Evolutionary conservation across 2,888 invertebrate genomes (phyloP).

Genomic region (Arrhopalites spinosus): DNA sequence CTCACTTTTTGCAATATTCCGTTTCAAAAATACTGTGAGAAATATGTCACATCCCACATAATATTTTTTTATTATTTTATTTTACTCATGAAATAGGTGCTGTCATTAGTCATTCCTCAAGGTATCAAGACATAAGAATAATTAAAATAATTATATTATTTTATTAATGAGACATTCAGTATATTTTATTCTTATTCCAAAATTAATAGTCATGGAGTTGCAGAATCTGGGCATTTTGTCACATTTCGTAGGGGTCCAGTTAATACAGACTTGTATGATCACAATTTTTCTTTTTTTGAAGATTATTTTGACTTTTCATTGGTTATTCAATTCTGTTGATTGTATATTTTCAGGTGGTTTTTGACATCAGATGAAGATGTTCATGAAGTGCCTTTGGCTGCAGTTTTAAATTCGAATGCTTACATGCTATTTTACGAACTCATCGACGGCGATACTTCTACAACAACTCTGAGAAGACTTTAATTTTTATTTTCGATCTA

Average conservation of each 20-base stretch:
- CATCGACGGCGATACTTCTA: too few species aligned
- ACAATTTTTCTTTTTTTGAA: background rate
- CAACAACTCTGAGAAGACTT: too few species aligned
- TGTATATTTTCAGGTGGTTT: conserved; percentile 32
- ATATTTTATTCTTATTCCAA: too few species aligned
- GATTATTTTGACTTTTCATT: background rate
- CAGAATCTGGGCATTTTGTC: conserved; percentile 36
- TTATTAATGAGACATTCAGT: too few species aligned
- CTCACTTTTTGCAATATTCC: background rate
- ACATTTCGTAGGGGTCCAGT: conserved; percentile 17
- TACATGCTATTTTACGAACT: conserved; percentile 35
- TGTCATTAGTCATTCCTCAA: conserved; percentile 21
- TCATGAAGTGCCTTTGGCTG: conserved; percentile 25
- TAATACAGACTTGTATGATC: background rate
- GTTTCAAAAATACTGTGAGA: background rate
- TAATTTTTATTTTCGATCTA: too few species aligned
- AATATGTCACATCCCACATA: too few species aligned
- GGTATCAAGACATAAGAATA: too few species aligned
- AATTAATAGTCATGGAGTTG: conserved; percentile 21
- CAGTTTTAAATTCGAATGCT: conserved; percentile 33
- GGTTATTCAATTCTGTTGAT: background rate
- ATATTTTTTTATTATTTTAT: background rate
- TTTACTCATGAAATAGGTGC: conserved; percentile 14
- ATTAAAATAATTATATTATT: too few species aligned
- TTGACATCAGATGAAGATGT: conserved; percentile 36